These are phyloP conservation scores for Parasteatoda lunata DNA, from an alignment of 2,888 invertebrate species.

Conservation along the genomic window DNA sequence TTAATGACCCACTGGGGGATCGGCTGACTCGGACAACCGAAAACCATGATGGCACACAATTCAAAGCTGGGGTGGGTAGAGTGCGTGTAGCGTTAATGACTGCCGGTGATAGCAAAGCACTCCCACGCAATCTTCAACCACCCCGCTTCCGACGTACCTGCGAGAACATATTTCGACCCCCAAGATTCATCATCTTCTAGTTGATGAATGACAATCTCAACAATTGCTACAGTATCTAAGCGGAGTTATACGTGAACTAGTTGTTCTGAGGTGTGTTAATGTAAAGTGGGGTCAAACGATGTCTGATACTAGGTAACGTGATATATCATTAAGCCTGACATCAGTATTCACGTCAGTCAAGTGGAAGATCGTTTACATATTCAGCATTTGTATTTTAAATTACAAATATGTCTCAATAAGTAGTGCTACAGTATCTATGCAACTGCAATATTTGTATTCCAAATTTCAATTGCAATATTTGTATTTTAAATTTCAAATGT, in stretches of 20 bases:
- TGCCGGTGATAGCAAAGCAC: constrained; percentile 19
- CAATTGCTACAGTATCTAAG: constrained; percentile 22
- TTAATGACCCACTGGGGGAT: constrained; percentile 60
- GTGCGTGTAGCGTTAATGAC: constrained; percentile 59
- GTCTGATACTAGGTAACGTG: not conserved
- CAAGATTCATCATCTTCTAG: constrained; percentile 60
- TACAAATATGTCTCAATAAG: no score
- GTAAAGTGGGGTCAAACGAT: not conserved
- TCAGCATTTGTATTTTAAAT: no score
- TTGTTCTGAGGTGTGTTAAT: not conserved
- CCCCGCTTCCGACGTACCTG: constrained; percentile 16
- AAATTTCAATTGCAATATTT: no score
- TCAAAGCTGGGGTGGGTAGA: constrained; percentile 2
- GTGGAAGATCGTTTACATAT: no score
- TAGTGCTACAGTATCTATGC: no score
- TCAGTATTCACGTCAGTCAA: not conserved
- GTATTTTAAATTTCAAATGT: no score
- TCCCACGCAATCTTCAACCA: constrained; percentile 9
- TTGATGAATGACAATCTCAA: constrained; percentile 66
- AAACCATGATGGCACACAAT: constrained; percentile 57
- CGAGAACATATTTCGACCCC: constrained; percentile 39
- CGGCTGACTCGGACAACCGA: constrained; percentile 53
- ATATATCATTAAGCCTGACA: not conserved
- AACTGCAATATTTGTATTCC: no score
- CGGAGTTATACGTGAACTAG: not conserved